Percentiles rank a stretch among this genome's conserved stretches.
phyloP scores from a whole-genome alignment of 2,113 vertebrate species.

The Dendrocopos noguchii region DNA sequence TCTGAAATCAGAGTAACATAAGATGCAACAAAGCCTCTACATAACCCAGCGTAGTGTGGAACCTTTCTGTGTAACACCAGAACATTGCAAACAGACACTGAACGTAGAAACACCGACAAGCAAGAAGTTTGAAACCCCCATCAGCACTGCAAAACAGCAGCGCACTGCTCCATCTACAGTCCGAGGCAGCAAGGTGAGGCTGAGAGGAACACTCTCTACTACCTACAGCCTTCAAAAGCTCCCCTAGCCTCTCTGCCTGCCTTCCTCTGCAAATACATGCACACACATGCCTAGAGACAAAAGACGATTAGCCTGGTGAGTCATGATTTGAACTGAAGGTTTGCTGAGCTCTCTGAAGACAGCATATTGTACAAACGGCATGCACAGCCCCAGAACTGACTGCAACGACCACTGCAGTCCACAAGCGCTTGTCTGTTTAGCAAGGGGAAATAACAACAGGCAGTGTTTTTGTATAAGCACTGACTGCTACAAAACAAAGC shows the following conservation, averaged over 20 bases:
- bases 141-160: neutral
- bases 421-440: neutral
- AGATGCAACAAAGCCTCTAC: neutral
- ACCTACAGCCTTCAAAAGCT: neutral
- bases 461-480: neutral
- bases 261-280: conserved; percentile 16
- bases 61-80: neutral
- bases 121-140: neutral
- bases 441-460: neutral
- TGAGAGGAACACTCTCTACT: neutral
- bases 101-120: neutral
- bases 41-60: neutral
- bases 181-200: conserved; percentile 18
- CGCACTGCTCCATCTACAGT: conserved; percentile 18
- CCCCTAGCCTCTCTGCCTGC: neutral
- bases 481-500: conserved; percentile 1
- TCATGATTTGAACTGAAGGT: conserved; percentile 10
- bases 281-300: conserved; percentile 34
- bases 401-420: neutral
- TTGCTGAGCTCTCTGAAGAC: conserved; percentile 34
- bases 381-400: neutral
- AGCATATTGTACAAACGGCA: neutral
- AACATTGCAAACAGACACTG: neutral
- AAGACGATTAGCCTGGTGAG: conserved; percentile 38
- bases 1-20: conserved; percentile 35